Percentiles rank a stretch among this genome's conserved stretches.
These are phyloP conservation scores for Egretta garzetta DNA, from an alignment of 2,113 vertebrate genomes.

Conservation along the genomic window DNA sequence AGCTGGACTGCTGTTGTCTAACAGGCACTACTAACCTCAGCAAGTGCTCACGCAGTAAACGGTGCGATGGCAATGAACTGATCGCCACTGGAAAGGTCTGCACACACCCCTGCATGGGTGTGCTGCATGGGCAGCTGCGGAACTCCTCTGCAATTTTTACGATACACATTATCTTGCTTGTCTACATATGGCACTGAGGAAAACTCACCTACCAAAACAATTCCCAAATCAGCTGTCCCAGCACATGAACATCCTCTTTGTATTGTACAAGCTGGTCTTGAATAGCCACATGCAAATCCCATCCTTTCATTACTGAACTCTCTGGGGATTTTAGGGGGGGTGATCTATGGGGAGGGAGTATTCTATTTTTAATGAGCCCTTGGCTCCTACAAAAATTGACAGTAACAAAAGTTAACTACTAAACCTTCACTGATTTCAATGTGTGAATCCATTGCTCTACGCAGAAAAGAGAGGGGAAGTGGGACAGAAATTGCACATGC, in stretches of 20 bases:
- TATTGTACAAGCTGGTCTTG: neutral
- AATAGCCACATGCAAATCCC: neutral
- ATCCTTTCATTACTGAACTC: neutral
- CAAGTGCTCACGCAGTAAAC: accelerated
- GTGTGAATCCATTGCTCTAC: neutral
- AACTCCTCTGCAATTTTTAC: neutral
- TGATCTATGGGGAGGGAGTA: neutral
- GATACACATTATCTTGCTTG: accelerated
- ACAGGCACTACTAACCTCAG: neutral
- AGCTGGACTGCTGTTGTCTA: neutral
- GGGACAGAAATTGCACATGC: neutral
- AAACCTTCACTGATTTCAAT: neutral
- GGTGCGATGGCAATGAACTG: neutral
- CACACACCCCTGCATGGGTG: neutral
- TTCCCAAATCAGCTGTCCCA: neutral
- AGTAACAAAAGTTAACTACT: neutral
- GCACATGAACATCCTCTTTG: neutral
- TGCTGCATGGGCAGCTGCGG: neutral
- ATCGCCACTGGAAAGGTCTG: accelerated
- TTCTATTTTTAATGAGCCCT: neutral
- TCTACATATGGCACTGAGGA: neutral
- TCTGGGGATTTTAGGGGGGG: neutral
- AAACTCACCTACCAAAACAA: neutral
- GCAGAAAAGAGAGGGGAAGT: neutral
- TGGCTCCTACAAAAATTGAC: neutral